Base-by-base conservation (phyloP, 2,888 invertebrate genomes). In the Heteromurus nitidus region DNA sequence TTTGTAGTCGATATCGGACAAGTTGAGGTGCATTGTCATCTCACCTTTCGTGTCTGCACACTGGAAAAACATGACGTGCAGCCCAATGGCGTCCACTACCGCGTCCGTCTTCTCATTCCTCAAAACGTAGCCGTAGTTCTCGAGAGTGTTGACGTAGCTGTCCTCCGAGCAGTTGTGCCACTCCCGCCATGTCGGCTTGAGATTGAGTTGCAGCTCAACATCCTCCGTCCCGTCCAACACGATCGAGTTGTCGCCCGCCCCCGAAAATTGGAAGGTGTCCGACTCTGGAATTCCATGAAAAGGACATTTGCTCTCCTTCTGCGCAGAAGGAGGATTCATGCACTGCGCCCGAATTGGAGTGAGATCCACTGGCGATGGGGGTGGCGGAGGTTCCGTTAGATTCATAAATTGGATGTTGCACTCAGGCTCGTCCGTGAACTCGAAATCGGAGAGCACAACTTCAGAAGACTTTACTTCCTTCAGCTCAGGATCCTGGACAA, bases 271-370 rank as follows among this genome's bases (percentile, higher is more conserved):
- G 26, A 50, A 58, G 16, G 1, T 20, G 16, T 55, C 42, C 0
- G 70, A 70, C n/a, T 70, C 58, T 55, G 55, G 55, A 30, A 58
- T 31, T 11, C 58, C 70, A 42, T 70, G 70, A 42, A 70, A 70
- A 16, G 42, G 36, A 13, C 30, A 36, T 18, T 31, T n/a, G 5
- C 7, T 13, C 1, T 9, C n/a, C 2, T 7, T n/a, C 7, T 20
- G 30, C 3, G 36, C 20, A 22, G 31, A 24, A 26, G 53, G 28
- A 18, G 55, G 55, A 22, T 28, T n/a, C 9, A 24, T 11, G 24
- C 24, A 30, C 36, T 3, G 24, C 1, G 24, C 5, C 13, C 50
- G 2, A 7, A 70, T 2, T 11, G 58, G 70, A n/a, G 42, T n/a
- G 36, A 36, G 16, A 22, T 58, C 70, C 3, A 42, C 11, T 1